Percentiles rank a stretch among this genome's conserved stretches.
Conservation (phyloP, 2,113 vertebrate genomes). For the Calyptomena viridis region DNA sequence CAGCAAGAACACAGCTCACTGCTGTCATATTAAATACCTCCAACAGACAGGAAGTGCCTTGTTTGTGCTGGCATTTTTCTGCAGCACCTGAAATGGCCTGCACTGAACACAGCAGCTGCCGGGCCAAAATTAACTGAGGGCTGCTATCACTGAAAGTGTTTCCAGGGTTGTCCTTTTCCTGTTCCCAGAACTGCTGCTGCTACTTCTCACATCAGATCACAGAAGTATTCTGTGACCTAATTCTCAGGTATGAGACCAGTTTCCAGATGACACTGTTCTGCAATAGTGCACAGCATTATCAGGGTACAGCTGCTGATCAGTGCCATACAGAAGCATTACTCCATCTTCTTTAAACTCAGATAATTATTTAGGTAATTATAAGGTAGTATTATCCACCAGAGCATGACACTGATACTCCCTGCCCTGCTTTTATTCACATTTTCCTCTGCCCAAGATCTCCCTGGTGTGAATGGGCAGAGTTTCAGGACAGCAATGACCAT, state of each 20-base stretch:
- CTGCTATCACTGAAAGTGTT: not conserved
- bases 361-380: not conserved
- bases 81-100: not conserved
- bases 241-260: not conserved
- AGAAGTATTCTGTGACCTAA: not conserved
- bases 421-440: not conserved
- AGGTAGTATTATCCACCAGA: not conserved
- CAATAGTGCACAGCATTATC: rapidly evolving
- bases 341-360: not conserved
- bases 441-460: not conserved
- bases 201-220: rapidly evolving
- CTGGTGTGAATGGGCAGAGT: not conserved
- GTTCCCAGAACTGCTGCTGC: not conserved
- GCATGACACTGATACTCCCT: rapidly evolving
- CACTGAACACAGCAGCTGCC: not conserved
- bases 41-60: not conserved
- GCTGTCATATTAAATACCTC: not conserved
- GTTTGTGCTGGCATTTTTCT: not conserved
- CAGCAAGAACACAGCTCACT: not conserved
- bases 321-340: not conserved
- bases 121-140: not conserved
- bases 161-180: not conserved
- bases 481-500: not conserved
- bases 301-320: not conserved
- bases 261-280: not conserved